These are phyloP conservation scores for Ochotona princeps DNA, from an alignment of 2,113 vertebrate genomes.

Conservation along the genomic window DNA sequence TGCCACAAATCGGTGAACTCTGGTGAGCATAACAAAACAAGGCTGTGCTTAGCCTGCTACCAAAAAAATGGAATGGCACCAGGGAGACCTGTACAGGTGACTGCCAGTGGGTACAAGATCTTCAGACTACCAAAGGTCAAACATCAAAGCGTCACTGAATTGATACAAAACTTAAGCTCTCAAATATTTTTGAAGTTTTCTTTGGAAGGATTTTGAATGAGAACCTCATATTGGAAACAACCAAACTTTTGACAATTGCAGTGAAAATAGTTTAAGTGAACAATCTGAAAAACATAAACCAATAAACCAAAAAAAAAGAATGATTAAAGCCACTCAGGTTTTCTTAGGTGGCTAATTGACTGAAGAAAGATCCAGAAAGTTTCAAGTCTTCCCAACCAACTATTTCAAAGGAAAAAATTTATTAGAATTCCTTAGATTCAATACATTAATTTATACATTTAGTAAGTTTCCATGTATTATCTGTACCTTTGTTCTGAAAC, in stretches of 20 bases:
- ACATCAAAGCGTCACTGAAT: background rate
- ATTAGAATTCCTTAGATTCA: background rate
- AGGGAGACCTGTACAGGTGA: background rate
- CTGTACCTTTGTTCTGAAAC: background rate
- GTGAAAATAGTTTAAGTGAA: background rate
- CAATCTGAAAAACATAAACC: background rate
- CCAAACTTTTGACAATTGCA: background rate
- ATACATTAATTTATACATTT: background rate
- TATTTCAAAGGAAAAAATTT: background rate
- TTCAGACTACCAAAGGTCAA: background rate
- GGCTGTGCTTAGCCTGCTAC: background rate
- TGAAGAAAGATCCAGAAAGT: background rate
- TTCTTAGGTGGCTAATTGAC: background rate
- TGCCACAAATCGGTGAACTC: background rate
- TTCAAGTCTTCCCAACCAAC: background rate
- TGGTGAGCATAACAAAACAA: background rate
- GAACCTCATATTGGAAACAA: background rate
- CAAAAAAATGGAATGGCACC: background rate
- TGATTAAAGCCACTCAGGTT: background rate
- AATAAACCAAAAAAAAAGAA: background rate
- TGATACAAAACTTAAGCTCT: background rate
- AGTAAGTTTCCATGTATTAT: background rate
- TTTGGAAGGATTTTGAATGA: constrained; percentile 25
- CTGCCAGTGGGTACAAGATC: background rate
- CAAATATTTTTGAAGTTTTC: background rate